These are phyloP conservation scores for Dryococelus australis DNA, from an alignment of 2,888 invertebrate species.

Conservation along the genomic window DNA sequence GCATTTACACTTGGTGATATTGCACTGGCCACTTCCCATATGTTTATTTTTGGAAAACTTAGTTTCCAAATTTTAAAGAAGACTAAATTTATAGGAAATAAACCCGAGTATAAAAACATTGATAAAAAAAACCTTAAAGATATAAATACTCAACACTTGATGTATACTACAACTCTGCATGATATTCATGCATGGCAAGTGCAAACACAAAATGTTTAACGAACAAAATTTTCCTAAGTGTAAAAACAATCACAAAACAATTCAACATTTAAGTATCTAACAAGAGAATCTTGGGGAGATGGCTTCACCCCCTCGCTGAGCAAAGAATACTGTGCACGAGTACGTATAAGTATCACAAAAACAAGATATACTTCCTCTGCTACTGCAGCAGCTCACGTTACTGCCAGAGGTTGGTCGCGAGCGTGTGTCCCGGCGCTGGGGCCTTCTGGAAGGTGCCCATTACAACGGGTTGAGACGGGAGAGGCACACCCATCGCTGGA, in stretches of 20 bases:
- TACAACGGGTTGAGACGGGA: background rate
- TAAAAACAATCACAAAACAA: background rate
- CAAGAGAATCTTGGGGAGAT: background rate
- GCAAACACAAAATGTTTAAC: background rate
- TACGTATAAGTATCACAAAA: no score
- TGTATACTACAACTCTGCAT: background rate
- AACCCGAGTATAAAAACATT: background rate
- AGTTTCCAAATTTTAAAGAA: background rate
- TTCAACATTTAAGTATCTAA: background rate
- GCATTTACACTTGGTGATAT: background rate
- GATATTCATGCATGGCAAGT: background rate
- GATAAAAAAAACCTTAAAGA: background rate
- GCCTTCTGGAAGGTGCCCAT: slow-evolving; percentile 38
- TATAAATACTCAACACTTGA: background rate
- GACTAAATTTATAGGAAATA: background rate
- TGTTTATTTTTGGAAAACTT: background rate
- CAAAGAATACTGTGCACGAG: no score
- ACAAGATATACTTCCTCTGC: no score
- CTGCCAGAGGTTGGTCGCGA: slow-evolving; percentile 52
- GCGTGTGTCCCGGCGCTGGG: slow-evolving; percentile 47
- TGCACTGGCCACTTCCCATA: background rate
- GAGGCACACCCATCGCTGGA: background rate
- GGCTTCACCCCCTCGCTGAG: no score
- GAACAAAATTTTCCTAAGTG: background rate
- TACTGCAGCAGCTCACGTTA: slow-evolving; percentile 31